These are phyloP conservation scores for Malacoctenus gilli DNA, from an alignment of 2,797 vertebrate genomes.

Conservation along the genomic window DNA sequence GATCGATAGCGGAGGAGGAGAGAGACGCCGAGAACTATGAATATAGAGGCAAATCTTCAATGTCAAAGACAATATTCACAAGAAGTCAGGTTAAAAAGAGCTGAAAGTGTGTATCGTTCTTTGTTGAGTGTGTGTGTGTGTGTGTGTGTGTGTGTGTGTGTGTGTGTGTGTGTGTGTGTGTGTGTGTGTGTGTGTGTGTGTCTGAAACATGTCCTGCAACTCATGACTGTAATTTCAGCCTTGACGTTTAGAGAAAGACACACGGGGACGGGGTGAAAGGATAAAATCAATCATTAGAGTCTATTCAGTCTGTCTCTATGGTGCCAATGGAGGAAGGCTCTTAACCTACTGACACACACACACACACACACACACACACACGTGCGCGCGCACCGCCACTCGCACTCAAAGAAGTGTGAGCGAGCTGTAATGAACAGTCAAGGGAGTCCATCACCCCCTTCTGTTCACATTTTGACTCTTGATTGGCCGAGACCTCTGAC, in stretches of 20 bases:
- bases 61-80: not conserved
- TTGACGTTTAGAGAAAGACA: conserved; percentile 63
- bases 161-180: no score
- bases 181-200: no score
- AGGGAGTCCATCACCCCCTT: conserved; percentile 77
- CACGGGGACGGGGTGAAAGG: conserved; percentile 54
- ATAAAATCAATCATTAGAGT: conserved; percentile 77
- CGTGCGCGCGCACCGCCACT: conserved; percentile 36
- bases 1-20: conserved; percentile 27
- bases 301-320: conserved; percentile 71
- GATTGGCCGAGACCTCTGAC: conserved; percentile 77
- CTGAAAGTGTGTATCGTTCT: not conserved
- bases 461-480: conserved; percentile 75
- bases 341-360: conserved; percentile 73
- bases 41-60: not conserved
- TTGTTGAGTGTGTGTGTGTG: conserved; percentile 15
- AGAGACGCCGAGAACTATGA: not conserved
- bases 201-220: conserved; percentile 46
- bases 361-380: conserved; percentile 50
- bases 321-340: conserved; percentile 68
- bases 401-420: conserved; percentile 30
- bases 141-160: no score
- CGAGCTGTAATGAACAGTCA: conserved; percentile 76
- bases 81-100: conserved; percentile 1
- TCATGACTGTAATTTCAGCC: conserved; percentile 64